Percentiles rank a stretch among this genome's conserved stretches.
Evolutionary conservation across 1,140 invertebrate species (phyloP).

Genomic region (Nasonia vitripennis): DNA sequence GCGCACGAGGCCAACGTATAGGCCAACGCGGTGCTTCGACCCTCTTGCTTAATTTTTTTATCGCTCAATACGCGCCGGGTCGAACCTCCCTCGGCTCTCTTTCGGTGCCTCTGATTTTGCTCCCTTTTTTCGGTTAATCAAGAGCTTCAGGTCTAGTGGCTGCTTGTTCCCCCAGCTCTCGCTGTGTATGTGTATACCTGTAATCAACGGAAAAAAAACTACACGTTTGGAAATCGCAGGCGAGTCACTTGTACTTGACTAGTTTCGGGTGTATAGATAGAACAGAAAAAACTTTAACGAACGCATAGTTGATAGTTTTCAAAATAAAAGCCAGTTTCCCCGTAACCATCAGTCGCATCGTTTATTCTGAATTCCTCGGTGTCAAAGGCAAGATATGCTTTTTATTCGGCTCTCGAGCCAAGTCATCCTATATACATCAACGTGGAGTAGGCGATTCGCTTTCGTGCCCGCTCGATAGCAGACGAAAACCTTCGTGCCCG

Average conservation of each 20-base stretch:
- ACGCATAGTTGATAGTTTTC: no score
- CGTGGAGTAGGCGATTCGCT: neutral
- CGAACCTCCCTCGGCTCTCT: neutral
- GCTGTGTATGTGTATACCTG: no score
- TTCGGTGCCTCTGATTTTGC: neutral
- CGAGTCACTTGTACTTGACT: neutral
- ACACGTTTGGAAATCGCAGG: neutral
- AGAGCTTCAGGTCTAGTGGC: neutral
- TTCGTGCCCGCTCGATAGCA: neutral
- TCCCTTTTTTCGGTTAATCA: neutral
- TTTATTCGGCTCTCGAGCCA: neutral
- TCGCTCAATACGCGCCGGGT: neutral
- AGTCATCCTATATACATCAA: no score
- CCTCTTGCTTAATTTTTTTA: neutral
- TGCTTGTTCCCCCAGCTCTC: no score
- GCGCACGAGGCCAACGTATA: neutral
- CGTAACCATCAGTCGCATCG: no score
- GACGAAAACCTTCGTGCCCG: conserved; percentile 1
- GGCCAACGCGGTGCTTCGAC: neutral
- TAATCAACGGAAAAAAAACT: neutral
- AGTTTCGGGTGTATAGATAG: neutral
- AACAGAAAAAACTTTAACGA: no score
- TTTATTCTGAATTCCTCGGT: no score
- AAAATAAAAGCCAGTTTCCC: no score
- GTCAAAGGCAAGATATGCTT: neutral